Percentiles rank a stretch among this genome's conserved stretches.
Evolutionary conservation across 1,140 invertebrate species (phyloP).

Genomic region (Paramacrobiotus metropolitanus): DNA sequence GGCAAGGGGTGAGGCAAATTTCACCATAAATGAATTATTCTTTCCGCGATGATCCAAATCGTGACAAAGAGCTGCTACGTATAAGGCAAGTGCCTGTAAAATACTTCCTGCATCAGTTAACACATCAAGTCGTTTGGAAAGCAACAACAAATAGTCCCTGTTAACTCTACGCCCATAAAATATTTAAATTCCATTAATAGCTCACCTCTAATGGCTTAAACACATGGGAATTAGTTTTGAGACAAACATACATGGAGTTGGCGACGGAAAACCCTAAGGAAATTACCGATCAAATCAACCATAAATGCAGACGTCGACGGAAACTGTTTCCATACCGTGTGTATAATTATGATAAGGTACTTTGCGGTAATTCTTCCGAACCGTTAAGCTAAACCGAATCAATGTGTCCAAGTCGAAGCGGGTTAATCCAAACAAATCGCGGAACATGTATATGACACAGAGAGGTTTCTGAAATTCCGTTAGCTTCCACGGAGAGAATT

Average conservation of each 20-base stretch:
- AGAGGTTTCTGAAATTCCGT: constrained; percentile 41
- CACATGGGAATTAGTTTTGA: constrained; percentile 31
- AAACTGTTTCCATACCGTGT: constrained; percentile 27
- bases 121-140: no score
- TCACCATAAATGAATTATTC: constrained; percentile 90
- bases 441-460: constrained; percentile 50
- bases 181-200: no score
- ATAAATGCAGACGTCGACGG: background rate
- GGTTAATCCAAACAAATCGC: constrained; percentile 37
- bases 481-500: constrained; percentile 42
- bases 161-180: no score
- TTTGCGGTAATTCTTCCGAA: constrained; percentile 52
- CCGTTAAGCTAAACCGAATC: constrained; percentile 46
- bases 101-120: background rate
- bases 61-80: constrained; percentile 85
- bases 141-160: no score
- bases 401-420: constrained; percentile 32
- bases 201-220: constrained; percentile 38
- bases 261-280: constrained; percentile 42
- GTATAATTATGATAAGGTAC: constrained; percentile 66
- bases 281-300: background rate
- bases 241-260: constrained; percentile 50
- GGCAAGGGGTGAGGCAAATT: constrained; percentile 51
- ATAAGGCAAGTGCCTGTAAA: constrained; percentile 68
- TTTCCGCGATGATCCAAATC: constrained; percentile 84